Conservation (phyloP, 2,113 vertebrate genomes). For the Burhinus oedicnemus region DNA sequence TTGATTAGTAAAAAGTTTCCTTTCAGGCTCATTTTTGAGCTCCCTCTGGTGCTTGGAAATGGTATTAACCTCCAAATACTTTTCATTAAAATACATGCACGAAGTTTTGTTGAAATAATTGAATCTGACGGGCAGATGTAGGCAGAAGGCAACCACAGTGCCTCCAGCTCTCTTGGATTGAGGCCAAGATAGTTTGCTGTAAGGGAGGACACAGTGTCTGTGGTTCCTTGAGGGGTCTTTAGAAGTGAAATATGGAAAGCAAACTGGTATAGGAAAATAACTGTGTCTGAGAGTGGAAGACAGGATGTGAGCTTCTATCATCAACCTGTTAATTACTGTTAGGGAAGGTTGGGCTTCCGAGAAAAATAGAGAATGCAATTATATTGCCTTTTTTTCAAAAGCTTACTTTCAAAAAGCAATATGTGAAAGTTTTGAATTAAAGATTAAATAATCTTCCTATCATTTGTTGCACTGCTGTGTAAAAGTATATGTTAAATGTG, state of each 20-base stretch:
- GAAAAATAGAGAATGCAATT: not conserved
- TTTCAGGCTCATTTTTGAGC: slow-evolving; percentile 22
- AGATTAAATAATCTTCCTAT: not conserved
- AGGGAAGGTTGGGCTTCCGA: not conserved
- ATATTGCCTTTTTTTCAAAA: not conserved
- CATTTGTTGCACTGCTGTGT: not conserved
- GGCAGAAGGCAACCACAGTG: not conserved
- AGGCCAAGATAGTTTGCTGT: not conserved
- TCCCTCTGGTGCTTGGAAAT: slow-evolving; percentile 44
- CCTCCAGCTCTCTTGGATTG: not conserved
- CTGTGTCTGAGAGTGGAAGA: not conserved
- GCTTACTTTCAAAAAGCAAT: not conserved
- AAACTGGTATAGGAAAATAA: not conserved
- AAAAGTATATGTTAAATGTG: not conserved
- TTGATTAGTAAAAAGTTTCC: not conserved
- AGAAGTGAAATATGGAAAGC: not conserved
- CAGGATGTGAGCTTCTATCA: not conserved
- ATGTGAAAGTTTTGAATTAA: not conserved
- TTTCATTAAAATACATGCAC: not conserved
- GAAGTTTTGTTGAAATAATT: not conserved
- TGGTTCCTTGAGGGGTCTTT: not conserved
- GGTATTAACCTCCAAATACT: not conserved
- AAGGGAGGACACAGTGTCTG: not conserved
- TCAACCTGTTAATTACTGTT: not conserved
- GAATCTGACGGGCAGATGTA: not conserved